These are phyloP conservation scores for Amia ocellicauda DNA, from an alignment of 2,113 vertebrate genomes.

Conservation along the genomic window DNA sequence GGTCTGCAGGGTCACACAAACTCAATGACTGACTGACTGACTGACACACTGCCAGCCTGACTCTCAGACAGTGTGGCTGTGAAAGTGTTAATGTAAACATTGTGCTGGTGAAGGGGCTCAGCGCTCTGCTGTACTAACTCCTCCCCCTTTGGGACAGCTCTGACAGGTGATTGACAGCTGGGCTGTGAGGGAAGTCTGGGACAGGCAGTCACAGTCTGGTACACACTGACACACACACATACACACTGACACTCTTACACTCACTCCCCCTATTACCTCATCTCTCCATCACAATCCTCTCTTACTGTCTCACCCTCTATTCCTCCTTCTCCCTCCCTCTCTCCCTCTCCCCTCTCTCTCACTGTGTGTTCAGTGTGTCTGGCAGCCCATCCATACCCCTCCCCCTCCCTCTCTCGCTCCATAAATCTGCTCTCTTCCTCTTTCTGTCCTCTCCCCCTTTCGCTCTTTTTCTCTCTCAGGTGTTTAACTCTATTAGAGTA, in stretches of 20 bases:
- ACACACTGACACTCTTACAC: not conserved
- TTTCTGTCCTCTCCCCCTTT: conserved; percentile 25
- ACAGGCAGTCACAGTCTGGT: not conserved
- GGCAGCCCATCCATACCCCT: conserved; percentile 39
- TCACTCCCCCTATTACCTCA: not conserved
- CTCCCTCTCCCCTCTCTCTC: conserved; percentile 8
- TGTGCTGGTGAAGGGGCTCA: too few species aligned
- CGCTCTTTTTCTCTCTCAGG: conserved; percentile 22
- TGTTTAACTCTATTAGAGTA: conserved; percentile 16
- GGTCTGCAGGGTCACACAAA: too few species aligned
- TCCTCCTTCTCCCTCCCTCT: conserved; percentile 49
- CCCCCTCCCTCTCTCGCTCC: conserved; percentile 31
- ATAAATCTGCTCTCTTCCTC: conserved; percentile 36
- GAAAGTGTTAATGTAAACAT: too few species aligned
- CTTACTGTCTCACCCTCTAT: not conserved
- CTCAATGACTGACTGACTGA: too few species aligned
- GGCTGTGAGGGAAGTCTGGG: not conserved
- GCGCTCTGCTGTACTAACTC: too few species aligned
- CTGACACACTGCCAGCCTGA: too few species aligned
- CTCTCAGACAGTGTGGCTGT: too few species aligned
- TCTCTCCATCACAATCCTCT: conserved; percentile 18
- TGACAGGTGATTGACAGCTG: not conserved
- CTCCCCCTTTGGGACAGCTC: not conserved
- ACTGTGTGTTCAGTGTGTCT: conserved; percentile 4
- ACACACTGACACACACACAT: not conserved